These are phyloP conservation scores for Alsophila aescularia DNA, from an alignment of 2,888 invertebrate species.

Conservation along the genomic window DNA sequence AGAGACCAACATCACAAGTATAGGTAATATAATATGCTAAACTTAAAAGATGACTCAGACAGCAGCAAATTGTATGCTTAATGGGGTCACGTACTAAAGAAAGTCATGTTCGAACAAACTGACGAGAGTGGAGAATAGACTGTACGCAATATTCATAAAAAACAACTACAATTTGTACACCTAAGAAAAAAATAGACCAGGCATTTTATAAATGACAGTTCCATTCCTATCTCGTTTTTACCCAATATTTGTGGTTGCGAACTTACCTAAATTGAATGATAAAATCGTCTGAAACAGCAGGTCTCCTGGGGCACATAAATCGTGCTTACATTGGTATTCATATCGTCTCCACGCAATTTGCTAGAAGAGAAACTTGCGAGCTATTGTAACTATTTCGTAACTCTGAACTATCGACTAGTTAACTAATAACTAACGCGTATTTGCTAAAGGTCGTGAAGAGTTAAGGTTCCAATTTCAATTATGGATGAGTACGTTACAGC, in stretches of 20 bases:
- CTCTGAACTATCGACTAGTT: conserved; percentile 17
- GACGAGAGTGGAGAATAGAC: neutral
- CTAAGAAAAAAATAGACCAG: neutral
- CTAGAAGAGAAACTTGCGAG: conserved; percentile 33
- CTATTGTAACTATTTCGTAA: conserved; percentile 20
- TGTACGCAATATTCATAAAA: neutral
- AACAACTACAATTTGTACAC: neutral
- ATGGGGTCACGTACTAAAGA: neutral
- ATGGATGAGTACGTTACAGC: conserved; percentile 1
- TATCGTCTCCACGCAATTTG: conserved; percentile 35
- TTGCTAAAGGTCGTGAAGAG: conserved; percentile 13
- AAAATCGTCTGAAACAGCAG: conserved; percentile 26
- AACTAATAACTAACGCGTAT: conserved; percentile 25
- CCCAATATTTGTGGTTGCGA: conserved; percentile 14
- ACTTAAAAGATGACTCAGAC: neutral
- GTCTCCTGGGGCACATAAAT: conserved; percentile 28
- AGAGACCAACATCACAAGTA: no score
- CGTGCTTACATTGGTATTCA: conserved; percentile 36
- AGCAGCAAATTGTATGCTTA: neutral
- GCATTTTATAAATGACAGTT: neutral
- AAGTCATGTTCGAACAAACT: neutral
- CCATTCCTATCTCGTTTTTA: neutral
- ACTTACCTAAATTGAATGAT: conserved; percentile 35
- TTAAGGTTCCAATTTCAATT: conserved; percentile 22
- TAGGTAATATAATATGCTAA: no score